phyloP scores from a whole-genome alignment of 2,113 vertebrate genomes.

The Macquaria australasica region DNA sequence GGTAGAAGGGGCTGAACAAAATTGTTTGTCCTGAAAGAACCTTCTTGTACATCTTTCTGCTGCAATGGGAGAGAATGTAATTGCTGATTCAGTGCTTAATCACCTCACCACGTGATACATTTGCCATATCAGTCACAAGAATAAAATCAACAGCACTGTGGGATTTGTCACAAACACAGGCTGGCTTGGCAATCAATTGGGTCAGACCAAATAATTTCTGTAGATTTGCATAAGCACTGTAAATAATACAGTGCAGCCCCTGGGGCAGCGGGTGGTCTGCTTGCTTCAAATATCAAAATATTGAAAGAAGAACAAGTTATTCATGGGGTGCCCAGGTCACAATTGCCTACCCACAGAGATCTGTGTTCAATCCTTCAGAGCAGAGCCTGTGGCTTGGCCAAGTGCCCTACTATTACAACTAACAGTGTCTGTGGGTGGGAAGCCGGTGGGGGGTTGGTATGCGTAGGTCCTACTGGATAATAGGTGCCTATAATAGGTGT shows the following conservation, averaged over 20 bases:
- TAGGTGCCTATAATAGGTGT: neutral
- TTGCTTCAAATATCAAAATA: constrained; percentile 1
- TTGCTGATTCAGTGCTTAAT: neutral
- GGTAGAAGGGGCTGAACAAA: neutral
- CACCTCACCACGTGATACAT: neutral
- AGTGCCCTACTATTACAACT: neutral
- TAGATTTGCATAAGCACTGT: constrained; percentile 18
- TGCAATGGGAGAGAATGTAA: neutral
- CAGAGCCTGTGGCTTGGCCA: neutral
- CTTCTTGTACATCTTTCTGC: neutral
- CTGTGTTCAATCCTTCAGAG: neutral
- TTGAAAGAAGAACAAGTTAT: neutral
- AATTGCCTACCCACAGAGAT: neutral
- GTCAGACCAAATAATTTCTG: constrained; percentile 7
- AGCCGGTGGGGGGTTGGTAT: neutral
- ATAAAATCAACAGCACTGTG: constrained; percentile 8
- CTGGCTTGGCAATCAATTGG: neutral
- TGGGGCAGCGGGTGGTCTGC: neutral
- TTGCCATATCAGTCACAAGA: neutral
- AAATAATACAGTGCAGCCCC: neutral
- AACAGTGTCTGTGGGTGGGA: neutral
- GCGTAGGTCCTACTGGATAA: neutral
- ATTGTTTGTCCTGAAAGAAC: neutral
- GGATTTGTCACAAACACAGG: neutral
- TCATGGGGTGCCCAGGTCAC: neutral